Conservation (phyloP, 2,797 vertebrate genomes). For the Gobionotothen gibberifrons region DNA sequence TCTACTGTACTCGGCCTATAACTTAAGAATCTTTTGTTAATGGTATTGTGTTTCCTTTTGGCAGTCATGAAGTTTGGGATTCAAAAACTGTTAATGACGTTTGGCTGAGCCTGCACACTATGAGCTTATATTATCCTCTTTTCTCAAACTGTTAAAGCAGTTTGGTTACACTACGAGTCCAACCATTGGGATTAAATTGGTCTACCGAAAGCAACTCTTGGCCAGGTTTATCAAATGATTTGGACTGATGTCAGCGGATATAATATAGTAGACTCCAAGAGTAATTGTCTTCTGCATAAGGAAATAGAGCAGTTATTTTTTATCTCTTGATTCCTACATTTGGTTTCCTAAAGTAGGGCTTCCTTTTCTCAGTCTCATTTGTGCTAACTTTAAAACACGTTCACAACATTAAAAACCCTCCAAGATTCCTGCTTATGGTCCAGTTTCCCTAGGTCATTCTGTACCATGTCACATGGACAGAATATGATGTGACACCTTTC, state of each 20-base stretch:
- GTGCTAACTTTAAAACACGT: constrained; percentile 75
- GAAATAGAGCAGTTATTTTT: constrained; percentile 19
- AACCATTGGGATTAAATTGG: constrained; percentile 64
- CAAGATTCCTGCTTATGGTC: not conserved
- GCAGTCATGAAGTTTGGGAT: constrained; percentile 53
- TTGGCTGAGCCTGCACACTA: constrained; percentile 48
- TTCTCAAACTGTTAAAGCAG: constrained; percentile 52
- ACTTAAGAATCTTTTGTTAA: constrained; percentile 71
- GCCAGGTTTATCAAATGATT: constrained; percentile 57
- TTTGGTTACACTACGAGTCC: constrained; percentile 51
- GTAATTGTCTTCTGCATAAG: constrained; percentile 31
- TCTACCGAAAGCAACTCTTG: constrained; percentile 40
- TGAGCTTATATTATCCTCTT: constrained; percentile 68
- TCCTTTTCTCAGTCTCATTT: not conserved
- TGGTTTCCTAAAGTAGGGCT: constrained; percentile 3
- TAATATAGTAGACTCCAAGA: constrained; percentile 26
- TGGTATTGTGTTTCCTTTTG: constrained; percentile 64
- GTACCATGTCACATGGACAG: not conserved
- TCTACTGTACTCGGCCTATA: constrained; percentile 39
- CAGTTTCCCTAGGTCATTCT: constrained; percentile 61
- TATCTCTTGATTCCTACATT: constrained; percentile 26
- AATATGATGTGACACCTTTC: constrained; percentile 36
- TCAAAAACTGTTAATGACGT: constrained; percentile 64
- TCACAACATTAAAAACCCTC: constrained; percentile 85
- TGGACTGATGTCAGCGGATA: constrained; percentile 39